Evolutionary conservation across 2,113 vertebrate species (phyloP).

Genomic region (Grantiella picta): DNA sequence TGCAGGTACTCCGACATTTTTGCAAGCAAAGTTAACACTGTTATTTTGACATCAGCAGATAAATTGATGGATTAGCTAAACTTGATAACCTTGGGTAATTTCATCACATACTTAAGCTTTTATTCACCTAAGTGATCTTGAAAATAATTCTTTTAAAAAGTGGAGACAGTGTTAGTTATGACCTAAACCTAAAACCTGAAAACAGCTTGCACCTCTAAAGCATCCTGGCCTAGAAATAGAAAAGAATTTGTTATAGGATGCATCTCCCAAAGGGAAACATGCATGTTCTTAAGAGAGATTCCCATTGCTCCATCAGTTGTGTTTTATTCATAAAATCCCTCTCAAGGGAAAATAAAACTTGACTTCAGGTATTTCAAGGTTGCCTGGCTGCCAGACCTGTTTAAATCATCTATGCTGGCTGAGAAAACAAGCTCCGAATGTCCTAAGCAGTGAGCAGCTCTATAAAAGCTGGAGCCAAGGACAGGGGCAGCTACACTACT

Average conservation of each 20-base stretch:
- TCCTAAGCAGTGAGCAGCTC: neutral
- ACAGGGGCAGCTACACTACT: neutral
- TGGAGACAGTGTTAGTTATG: neutral
- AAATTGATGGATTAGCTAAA: neutral
- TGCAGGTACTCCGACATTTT: neutral
- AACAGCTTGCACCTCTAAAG: neutral
- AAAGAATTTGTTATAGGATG: neutral
- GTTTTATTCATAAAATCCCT: neutral
- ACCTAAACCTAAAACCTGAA: neutral
- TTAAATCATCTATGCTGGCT: constrained; percentile 5
- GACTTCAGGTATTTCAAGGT: neutral
- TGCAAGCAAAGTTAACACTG: neutral
- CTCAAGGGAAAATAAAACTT: neutral
- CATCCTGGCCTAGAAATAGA: neutral
- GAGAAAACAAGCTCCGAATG: constrained; percentile 25
- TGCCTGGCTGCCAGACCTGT: neutral
- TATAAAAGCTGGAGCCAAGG: neutral
- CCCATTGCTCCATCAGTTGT: neutral
- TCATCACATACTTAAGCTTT: neutral
- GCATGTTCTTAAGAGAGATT: neutral
- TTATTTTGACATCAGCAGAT: neutral
- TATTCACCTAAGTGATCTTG: neutral
- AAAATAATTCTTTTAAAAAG: neutral
- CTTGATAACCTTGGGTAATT: neutral
- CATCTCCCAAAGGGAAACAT: neutral